A percentile compares a stretch with the other conserved stretches of the same genome.
phyloP scores from a whole-genome alignment of 2,888 invertebrate species.

The Hydraecia micacea region DNA sequence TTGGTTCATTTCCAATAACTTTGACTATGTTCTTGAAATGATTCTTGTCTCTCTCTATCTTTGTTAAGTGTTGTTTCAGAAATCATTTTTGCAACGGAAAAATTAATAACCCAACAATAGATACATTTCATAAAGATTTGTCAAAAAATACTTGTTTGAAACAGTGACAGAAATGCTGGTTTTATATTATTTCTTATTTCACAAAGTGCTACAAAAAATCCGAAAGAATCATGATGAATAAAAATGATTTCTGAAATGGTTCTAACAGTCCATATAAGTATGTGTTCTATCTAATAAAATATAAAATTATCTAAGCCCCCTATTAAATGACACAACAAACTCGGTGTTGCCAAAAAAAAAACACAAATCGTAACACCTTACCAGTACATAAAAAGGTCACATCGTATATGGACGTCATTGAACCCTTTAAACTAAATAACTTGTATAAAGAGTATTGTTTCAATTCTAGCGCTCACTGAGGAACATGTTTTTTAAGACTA shows the following conservation, averaged over 20 bases:
- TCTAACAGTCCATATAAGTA: slow-evolving; percentile 52
- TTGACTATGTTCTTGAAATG: slow-evolving; percentile 37
- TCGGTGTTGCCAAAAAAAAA: slow-evolving; percentile 27
- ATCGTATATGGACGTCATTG: slow-evolving; percentile 50
- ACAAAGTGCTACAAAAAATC: not conserved
- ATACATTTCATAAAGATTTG: not conserved
- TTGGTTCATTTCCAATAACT: slow-evolving; percentile 34
- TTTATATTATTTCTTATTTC: not conserved
- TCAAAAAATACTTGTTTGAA: not conserved
- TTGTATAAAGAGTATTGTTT: slow-evolving; percentile 77
- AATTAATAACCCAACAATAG: not conserved
- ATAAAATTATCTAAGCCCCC: slow-evolving; percentile 11
- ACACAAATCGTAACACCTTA: slow-evolving; percentile 12
- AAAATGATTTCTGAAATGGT: slow-evolving; percentile 53
- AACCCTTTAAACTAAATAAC: slow-evolving; percentile 65
- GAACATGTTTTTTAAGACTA: slow-evolving; percentile 82
- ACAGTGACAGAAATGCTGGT: not conserved
- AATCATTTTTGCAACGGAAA: slow-evolving; percentile 43
- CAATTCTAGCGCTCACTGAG: slow-evolving; percentile 89
- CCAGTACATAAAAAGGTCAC: slow-evolving; percentile 20
- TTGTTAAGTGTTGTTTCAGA: slow-evolving; percentile 50
- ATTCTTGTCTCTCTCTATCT: slow-evolving; percentile 36
- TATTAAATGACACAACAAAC: slow-evolving; percentile 10
- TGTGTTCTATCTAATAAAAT: slow-evolving; percentile 21
- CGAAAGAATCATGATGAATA: not conserved